Percentiles rank a stretch among this genome's conserved stretches.
phyloP scores from a whole-genome alignment of 2,113 vertebrate genomes.

The Patagioenas fasciata region DNA sequence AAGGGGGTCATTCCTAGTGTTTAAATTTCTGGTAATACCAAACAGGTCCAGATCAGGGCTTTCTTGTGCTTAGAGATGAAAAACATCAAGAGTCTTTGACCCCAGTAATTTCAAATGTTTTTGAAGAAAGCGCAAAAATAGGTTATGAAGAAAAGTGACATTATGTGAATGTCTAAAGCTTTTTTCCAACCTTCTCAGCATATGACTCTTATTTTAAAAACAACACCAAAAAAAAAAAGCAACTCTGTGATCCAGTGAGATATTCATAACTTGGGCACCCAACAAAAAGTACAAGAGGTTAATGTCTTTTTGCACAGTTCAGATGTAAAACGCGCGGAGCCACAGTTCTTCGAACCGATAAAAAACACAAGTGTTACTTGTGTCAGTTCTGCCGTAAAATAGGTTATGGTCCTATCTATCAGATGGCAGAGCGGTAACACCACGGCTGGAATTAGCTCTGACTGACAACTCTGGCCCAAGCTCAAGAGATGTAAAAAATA shows the following conservation, averaged over 20 bases:
- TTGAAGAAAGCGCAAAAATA: background rate
- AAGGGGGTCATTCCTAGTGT: background rate
- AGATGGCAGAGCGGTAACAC: slow-evolving; percentile 8
- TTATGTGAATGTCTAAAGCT: background rate
- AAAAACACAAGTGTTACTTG: background rate
- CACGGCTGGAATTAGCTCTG: background rate
- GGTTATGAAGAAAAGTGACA: background rate
- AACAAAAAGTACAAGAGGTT: background rate
- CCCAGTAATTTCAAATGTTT: background rate
- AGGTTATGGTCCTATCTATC: background rate
- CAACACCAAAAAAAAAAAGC: background rate
- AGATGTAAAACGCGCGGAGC: background rate
- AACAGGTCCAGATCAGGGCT: background rate
- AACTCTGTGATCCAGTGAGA: background rate
- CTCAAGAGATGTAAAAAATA: background rate
- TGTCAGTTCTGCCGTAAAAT: background rate
- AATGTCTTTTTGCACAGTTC: background rate
- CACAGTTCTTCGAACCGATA: background rate
- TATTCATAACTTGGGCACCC: background rate
- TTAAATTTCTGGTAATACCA: background rate
- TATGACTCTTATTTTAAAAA: background rate
- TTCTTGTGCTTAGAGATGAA: background rate
- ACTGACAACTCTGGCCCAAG: slow-evolving; percentile 41
- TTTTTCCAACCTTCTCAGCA: background rate
- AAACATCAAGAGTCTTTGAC: background rate